Evolutionary conservation across 37 sponge, comb jelly and placozoan genomes (phyloP).

Genomic region (Halisarca cf. caerulea): DNA sequence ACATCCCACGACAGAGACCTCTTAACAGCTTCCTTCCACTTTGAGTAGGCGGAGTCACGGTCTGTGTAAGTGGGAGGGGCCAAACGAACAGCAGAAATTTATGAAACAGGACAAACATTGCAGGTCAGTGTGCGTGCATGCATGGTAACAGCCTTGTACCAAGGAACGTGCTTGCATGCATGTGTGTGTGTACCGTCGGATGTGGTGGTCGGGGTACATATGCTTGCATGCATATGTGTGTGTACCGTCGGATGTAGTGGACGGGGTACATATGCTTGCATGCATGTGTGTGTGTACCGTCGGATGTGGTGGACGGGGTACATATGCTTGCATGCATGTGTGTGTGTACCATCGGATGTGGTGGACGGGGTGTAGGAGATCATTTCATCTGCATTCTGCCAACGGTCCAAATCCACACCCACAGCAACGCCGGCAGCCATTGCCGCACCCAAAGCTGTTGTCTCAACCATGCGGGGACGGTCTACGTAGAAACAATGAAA

Average conservation of each 20-base stretch:
- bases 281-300: too few relatives aligned
- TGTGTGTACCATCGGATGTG: constrained; percentile 33
- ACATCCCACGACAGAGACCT: constrained; percentile 76
- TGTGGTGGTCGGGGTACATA: too few relatives aligned
- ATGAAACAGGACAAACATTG: background rate
- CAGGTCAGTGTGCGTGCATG: background rate
- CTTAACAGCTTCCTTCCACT: constrained; percentile 93
- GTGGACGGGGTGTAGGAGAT: constrained; percentile 5
- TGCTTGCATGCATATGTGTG: too few relatives aligned
- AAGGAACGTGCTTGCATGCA: too few relatives aligned
- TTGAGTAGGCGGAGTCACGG: constrained; percentile 47
- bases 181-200: too few relatives aligned
- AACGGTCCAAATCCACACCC: constrained; percentile 31
- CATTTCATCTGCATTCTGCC: background rate
- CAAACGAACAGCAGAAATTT: background rate
- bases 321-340: too few relatives aligned
- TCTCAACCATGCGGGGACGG: constrained; percentile 75
- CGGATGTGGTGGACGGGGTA: too few relatives aligned
- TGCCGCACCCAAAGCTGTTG: constrained; percentile 90
- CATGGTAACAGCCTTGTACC: too few relatives aligned
- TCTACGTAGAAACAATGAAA: constrained; percentile 23
- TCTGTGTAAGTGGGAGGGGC: constrained; percentile 17
- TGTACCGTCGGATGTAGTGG: too few relatives aligned
- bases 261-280: too few relatives aligned
- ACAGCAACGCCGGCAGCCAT: constrained; percentile 84